phyloP scores from a whole-genome alignment of 2,797 vertebrate species.

The Labroides dimidiatus region DNA sequence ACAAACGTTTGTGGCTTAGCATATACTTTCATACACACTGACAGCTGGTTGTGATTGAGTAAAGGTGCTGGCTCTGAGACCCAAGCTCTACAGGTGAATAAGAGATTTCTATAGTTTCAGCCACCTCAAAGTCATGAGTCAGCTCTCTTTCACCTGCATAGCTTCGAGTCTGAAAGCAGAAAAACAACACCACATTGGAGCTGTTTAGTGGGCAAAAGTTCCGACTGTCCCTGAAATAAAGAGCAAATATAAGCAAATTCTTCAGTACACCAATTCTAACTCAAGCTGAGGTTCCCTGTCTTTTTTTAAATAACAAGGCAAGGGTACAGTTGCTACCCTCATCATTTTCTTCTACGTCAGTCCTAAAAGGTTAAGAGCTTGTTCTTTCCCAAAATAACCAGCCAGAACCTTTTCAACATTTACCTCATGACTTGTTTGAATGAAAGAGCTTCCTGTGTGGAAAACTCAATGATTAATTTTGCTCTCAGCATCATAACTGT shows the following conservation, averaged over 20 bases:
- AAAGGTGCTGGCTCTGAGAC: conserved; percentile 48
- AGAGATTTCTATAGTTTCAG: conserved; percentile 32
- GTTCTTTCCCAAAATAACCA: conserved; percentile 64
- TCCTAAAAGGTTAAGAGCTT: conserved; percentile 60
- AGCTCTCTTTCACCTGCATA: conserved; percentile 25
- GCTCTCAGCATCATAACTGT: conserved; percentile 57
- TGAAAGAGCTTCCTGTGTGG: conserved; percentile 61
- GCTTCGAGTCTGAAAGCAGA: conserved; percentile 33
- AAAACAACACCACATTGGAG: conserved; percentile 39
- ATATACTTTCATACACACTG: conserved; percentile 52
- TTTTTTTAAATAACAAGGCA: conserved; percentile 58
- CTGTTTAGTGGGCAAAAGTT: conserved; percentile 26
- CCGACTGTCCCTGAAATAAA: conserved; percentile 41
- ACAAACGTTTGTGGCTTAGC: conserved; percentile 52
- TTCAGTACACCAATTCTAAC: conserved; percentile 20
- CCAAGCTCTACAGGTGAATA: conserved; percentile 53
- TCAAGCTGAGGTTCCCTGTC: conserved; percentile 36
- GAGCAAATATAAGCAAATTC: conserved; percentile 30
- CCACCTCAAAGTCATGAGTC: conserved; percentile 56
- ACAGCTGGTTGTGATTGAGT: conserved; percentile 65
- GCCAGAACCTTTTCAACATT: conserved; percentile 58
- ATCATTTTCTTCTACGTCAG: conserved; percentile 56
- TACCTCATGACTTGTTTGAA: conserved; percentile 67
- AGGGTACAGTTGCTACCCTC: conserved; percentile 52
- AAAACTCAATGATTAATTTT: conserved; percentile 68